Percentiles rank a stretch among this genome's conserved stretches.
Conservation (phyloP, 2,888 invertebrate genomes). For the Trisateles emortualis region DNA sequence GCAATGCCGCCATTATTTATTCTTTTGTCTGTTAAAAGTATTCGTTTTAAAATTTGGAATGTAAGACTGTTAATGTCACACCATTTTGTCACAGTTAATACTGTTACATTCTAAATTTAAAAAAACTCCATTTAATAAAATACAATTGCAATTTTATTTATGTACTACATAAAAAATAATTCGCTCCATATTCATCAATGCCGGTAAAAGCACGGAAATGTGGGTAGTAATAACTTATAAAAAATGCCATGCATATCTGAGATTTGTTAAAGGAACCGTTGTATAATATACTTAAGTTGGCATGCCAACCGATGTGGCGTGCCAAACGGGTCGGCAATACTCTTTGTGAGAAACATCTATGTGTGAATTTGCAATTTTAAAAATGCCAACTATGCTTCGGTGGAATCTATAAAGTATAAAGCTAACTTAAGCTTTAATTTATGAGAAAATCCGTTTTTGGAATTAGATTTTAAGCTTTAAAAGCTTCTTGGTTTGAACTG, state of each 20-base stretch:
- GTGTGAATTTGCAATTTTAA: slow-evolving; percentile 35
- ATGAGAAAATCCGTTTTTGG: background rate
- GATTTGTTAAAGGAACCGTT: slow-evolving; percentile 35
- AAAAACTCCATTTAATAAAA: too few species aligned
- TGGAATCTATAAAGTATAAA: slow-evolving; percentile 15
- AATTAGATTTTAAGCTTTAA: background rate
- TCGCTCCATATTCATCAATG: background rate
- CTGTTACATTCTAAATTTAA: too few species aligned
- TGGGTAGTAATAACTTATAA: slow-evolving; percentile 27
- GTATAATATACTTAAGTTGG: slow-evolving; percentile 36
- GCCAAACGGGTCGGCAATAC: slow-evolving; percentile 30
- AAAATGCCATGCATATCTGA: slow-evolving; percentile 29
- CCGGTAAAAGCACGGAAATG: background rate
- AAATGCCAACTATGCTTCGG: slow-evolving; percentile 18
- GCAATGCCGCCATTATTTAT: too few species aligned
- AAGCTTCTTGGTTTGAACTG: too few species aligned
- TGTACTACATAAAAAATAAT: background rate
- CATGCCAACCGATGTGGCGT: slow-evolving; percentile 25
- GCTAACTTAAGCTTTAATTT: background rate
- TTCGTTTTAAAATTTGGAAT: background rate
- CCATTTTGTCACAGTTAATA: too few species aligned
- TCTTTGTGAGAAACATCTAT: slow-evolving; percentile 17
- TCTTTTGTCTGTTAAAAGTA: background rate
- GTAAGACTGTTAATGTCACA: too few species aligned
- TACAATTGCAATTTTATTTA: slow-evolving; percentile 1